Percentiles rank a stretch among this genome's conserved stretches.
Conservation (phyloP, 2,888 invertebrate genomes). For the Leptopilina myrica region DNA sequence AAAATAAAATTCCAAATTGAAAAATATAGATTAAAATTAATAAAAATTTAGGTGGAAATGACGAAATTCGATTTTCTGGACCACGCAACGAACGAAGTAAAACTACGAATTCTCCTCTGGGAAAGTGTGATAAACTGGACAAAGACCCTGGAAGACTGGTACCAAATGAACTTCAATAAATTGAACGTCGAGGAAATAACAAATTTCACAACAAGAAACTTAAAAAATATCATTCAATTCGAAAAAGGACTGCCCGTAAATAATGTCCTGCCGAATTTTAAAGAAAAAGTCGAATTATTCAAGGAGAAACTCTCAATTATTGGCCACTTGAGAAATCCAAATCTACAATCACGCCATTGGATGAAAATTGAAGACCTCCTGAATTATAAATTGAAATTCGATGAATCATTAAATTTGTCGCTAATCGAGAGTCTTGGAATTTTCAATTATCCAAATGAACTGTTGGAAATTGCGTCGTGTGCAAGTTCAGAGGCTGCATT, state of each 20-base stretch:
- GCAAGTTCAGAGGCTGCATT: slow-evolving; percentile 92
- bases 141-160: slow-evolving; percentile 83
- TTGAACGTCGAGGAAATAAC: slow-evolving; percentile 87
- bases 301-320: slow-evolving; percentile 90
- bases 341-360: slow-evolving; percentile 90
- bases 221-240: slow-evolving; percentile 86
- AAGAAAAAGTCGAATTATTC: slow-evolving; percentile 87
- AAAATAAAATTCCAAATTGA: no score
- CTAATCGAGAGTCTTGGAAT: slow-evolving; percentile 85
- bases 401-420: slow-evolving; percentile 83
- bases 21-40: no score
- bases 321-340: slow-evolving; percentile 88
- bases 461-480: slow-evolving; percentile 91
- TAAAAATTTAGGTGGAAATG: slow-evolving; percentile 83
- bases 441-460: slow-evolving; percentile 84
- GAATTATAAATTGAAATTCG: slow-evolving; percentile 85
- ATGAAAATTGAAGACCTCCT: slow-evolving; percentile 86
- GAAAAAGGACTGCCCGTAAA: slow-evolving; percentile 91
- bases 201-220: slow-evolving; percentile 81
- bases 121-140: slow-evolving; percentile 88
- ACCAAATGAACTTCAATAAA: slow-evolving; percentile 80
- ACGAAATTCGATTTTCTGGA: slow-evolving; percentile 89
- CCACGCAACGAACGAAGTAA: slow-evolving; percentile 87
- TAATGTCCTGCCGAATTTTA: slow-evolving; percentile 86
- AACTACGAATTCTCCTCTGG: slow-evolving; percentile 88